Conservation (phyloP, 2,888 invertebrate species). For the Cryptocephalus moraei region DNA sequence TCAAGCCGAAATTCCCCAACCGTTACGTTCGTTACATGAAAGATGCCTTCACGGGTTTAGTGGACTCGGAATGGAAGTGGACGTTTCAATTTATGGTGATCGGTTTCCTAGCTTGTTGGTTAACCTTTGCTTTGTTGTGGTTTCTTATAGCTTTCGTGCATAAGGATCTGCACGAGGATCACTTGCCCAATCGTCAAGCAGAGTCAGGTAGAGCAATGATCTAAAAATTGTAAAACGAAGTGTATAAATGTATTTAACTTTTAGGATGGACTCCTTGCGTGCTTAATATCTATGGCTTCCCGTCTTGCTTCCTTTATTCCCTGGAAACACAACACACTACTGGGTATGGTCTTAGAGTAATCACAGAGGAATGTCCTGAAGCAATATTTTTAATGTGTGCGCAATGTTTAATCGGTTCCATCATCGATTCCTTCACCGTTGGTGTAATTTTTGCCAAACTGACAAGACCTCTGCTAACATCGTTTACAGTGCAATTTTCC, state of each 20-base stretch:
- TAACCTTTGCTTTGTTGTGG: conserved; percentile 87
- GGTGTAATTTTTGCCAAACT: conserved; percentile 93
- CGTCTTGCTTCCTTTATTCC: conserved; percentile 89
- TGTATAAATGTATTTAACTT: not conserved
- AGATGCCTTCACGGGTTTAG: conserved; percentile 81
- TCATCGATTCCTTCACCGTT: conserved; percentile 50
- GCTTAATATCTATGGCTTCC: conserved; percentile 74
- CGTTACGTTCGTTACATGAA: conserved; percentile 63
- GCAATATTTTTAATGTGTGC: conserved; percentile 90
- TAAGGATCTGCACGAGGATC: conserved; percentile 68
- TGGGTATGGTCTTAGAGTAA: conserved; percentile 69
- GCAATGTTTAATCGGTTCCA: conserved; percentile 63
- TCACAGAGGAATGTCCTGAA: conserved; percentile 86
- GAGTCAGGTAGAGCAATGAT: conserved; percentile 24
- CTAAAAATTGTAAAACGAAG: not conserved
- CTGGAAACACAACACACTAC: conserved; percentile 97
- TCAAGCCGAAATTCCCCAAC: conserved; percentile 76
- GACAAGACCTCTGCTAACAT: conserved; percentile 85
- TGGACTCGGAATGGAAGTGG: conserved; percentile 94
- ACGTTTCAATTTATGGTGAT: conserved; percentile 80
- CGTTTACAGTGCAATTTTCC: conserved; percentile 88
- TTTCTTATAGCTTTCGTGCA: conserved; percentile 90
- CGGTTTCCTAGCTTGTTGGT: conserved; percentile 87
- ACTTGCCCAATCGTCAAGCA: conserved; percentile 43
- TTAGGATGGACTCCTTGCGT: conserved; percentile 66